Evolutionary conservation across 2,888 invertebrate genomes (phyloP).

Genomic region (Busseola fusca): DNA sequence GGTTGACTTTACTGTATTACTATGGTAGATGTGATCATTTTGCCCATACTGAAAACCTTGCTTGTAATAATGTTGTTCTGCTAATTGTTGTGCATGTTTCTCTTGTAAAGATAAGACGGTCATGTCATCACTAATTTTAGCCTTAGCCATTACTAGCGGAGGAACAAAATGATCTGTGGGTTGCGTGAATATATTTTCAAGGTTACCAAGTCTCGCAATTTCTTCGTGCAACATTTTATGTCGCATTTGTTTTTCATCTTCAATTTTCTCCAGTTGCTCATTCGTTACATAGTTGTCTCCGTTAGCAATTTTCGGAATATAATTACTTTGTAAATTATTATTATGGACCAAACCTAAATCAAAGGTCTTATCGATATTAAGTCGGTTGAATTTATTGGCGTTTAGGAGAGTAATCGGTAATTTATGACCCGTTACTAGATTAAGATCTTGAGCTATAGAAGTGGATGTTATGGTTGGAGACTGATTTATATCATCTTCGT

Average conservation of each 20-base stretch:
- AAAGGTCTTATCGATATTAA: constrained; percentile 69
- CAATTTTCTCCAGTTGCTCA: constrained; percentile 77
- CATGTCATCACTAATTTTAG: constrained; percentile 86
- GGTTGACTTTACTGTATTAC: constrained; percentile 54
- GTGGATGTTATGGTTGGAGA: constrained; percentile 65
- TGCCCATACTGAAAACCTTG: constrained; percentile 62
- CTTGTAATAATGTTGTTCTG: constrained; percentile 73
- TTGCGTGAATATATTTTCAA: constrained; percentile 85
- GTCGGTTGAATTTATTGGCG: constrained; percentile 63
- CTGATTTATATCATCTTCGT: constrained; percentile 72
- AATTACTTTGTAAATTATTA: constrained; percentile 81
- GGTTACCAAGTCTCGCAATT: constrained; percentile 81
- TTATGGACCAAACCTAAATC: constrained; percentile 68
- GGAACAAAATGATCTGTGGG: constrained; percentile 87
- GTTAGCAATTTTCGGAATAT: constrained; percentile 74
- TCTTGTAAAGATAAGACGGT: constrained; percentile 85
- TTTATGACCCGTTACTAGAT: constrained; percentile 51
- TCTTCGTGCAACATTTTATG: constrained; percentile 84
- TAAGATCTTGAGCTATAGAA: constrained; percentile 57
- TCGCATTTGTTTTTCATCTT: constrained; percentile 81
- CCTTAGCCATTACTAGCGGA: constrained; percentile 87
- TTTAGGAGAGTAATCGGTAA: constrained; percentile 47
- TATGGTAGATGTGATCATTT: constrained; percentile 53
- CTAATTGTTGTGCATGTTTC: constrained; percentile 84
- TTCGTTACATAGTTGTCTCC: constrained; percentile 72